Evolutionary conservation across 2,888 invertebrate genomes (phyloP).

Genomic region (Dyspetes luteomarginatus): DNA sequence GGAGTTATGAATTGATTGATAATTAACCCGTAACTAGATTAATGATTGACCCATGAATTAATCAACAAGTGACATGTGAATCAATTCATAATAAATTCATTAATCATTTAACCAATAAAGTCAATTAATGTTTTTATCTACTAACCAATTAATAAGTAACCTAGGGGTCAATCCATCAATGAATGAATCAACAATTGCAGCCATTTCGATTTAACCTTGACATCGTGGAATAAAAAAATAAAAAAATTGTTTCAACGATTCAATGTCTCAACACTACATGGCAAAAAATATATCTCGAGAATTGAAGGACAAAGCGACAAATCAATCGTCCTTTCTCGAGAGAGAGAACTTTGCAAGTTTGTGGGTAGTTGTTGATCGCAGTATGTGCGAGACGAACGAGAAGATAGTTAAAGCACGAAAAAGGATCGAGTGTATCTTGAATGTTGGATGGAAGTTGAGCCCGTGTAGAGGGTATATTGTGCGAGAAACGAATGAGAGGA

Average conservation of each 20-base stretch:
- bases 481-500: slow-evolving; percentile 37
- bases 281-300: neutral
- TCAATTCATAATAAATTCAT: no score
- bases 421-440: slow-evolving; percentile 45
- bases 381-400: slow-evolving; percentile 4
- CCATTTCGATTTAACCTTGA: no score
- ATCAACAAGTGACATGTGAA: neutral
- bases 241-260: neutral
- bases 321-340: neutral
- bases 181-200: no score
- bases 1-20: neutral
- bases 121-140: no score
- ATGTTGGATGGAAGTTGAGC: slow-evolving; percentile 45
- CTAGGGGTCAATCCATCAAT: no score
- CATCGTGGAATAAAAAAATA: no score
- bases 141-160: no score
- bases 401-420: slow-evolving; percentile 52
- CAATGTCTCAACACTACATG: no score
- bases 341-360: neutral
- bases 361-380: slow-evolving; percentile 43
- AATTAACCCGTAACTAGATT: no score
- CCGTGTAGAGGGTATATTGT: slow-evolving; percentile 38
- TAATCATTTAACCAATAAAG: no score
- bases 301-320: neutral
- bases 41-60: neutral